Base-by-base conservation (phyloP, 2,888 invertebrate species). In the Drosophila greeni region DNA sequence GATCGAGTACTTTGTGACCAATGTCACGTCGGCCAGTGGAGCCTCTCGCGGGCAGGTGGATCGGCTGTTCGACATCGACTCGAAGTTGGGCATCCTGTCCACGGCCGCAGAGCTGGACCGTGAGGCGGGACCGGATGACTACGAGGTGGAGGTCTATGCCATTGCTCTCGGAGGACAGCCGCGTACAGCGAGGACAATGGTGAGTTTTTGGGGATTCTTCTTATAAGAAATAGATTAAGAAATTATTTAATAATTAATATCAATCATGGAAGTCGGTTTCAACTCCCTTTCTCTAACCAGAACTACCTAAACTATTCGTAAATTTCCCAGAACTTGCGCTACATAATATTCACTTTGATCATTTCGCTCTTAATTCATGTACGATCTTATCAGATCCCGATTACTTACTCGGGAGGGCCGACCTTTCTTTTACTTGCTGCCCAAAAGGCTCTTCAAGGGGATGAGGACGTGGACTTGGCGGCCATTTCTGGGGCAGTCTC, bases 1-100 rank as follows among this genome's bases (percentile, higher is more conserved):
- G 82, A 92, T 97, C 87, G 96, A 96, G 89, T 97, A 96, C 90
- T 97, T 95, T 90, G 94, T 97, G 88, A 96, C 95, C 82, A 95
- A 94, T 90, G 94, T 95, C 88, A 94, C 94, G 83, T 78, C 85
- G 18, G 72, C 65, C 5, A 49, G 55, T 5, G 20, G 55, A 6
- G 31, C 31, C 2, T 20, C 43, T 2, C 33, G 66, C 16, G 91
- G 91, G 76, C 94, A 95, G 90, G 95, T 95, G 86, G 95, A 96
- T 90, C 92, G 95, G 85, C 91, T 96, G 82, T 98, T 98, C 88
- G 95, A 95, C 86, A 94, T 98, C 85, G 97, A 98, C 90, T 92
- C 95, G 23, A 94, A 94, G 75, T 91, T 95, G 85, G 98, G 98
- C 47, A 94, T 96, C 82, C 90, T 98, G 76, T 95, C 95, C 43